Conservation (phyloP, 1,140 invertebrate genomes). For the Hyles vespertilio region DNA sequence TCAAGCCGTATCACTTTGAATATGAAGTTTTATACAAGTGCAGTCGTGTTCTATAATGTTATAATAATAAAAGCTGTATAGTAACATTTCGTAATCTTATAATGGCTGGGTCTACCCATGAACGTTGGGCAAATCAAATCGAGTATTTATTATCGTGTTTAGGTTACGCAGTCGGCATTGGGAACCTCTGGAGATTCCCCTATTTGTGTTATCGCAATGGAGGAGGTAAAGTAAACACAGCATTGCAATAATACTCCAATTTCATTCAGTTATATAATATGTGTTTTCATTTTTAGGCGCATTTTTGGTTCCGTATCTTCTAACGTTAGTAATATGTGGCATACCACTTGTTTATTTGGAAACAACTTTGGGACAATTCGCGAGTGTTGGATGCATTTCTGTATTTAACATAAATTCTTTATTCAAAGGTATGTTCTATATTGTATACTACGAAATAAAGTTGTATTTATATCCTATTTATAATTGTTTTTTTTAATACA, state of each 20-base stretch:
- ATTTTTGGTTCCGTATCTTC: slow-evolving; percentile 85
- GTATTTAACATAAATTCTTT: slow-evolving; percentile 85
- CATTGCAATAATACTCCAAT: background rate
- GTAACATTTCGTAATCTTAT: background rate
- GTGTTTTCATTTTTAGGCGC: slow-evolving; percentile 77
- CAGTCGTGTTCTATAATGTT: no score
- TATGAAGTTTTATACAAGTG: background rate
- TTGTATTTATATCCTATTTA: background rate
- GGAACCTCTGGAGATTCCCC: slow-evolving; percentile 86
- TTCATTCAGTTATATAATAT: background rate
- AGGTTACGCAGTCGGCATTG: slow-evolving; percentile 79
- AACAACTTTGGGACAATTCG: slow-evolving; percentile 90
- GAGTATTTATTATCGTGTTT: slow-evolving; percentile 78
- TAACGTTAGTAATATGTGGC: slow-evolving; percentile 87
- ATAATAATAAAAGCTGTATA: no score
- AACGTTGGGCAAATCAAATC: slow-evolving; percentile 80
- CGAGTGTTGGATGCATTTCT: slow-evolving; percentile 87
- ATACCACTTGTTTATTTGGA: slow-evolving; percentile 94
- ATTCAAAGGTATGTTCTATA: slow-evolving; percentile 86
- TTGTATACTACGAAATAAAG: background rate
- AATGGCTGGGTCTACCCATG: slow-evolving; percentile 50
- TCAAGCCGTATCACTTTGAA: background rate
- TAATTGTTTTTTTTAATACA: slow-evolving; percentile 61
- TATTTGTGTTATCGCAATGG: slow-evolving; percentile 83
- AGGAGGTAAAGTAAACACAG: slow-evolving; percentile 56